These are phyloP conservation scores for Tauraco hartlaubi DNA, from an alignment of 2,797 vertebrate species.

Conservation along the genomic window DNA sequence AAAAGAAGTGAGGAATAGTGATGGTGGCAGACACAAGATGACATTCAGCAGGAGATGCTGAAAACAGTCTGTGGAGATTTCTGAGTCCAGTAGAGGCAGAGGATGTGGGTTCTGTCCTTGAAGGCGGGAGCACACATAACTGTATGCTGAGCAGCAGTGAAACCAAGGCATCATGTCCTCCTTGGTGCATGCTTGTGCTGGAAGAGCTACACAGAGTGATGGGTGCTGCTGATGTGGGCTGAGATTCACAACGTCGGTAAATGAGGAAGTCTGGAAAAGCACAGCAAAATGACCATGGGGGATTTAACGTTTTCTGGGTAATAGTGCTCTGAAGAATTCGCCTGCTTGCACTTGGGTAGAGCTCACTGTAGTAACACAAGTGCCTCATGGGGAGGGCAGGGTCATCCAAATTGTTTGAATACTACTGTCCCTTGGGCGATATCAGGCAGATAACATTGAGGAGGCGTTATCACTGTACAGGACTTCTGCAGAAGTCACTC, in stretches of 20 bases:
- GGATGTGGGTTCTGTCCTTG: background rate
- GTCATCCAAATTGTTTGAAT: background rate
- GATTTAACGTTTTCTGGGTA: background rate
- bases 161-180: background rate
- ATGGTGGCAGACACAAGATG: background rate
- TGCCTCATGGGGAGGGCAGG: background rate
- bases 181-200: background rate
- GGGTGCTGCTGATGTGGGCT: background rate
- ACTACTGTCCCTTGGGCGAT: accelerated
- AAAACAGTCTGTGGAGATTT: background rate
- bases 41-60: background rate
- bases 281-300: background rate
- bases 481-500: background rate
- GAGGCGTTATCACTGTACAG: background rate
- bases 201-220: background rate
- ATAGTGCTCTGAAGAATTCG: background rate
- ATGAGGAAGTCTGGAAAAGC: background rate
- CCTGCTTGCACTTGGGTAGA: background rate
- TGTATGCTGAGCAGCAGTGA: background rate
- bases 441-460: background rate
- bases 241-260: background rate
- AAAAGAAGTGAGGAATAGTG: background rate
- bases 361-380: background rate
- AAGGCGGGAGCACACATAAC: background rate
- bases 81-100: background rate